A percentile compares a stretch with the other conserved stretches of the same genome.
phyloP scores from a whole-genome alignment of 2,888 invertebrate species.

The Cantharis lateralis region DNA sequence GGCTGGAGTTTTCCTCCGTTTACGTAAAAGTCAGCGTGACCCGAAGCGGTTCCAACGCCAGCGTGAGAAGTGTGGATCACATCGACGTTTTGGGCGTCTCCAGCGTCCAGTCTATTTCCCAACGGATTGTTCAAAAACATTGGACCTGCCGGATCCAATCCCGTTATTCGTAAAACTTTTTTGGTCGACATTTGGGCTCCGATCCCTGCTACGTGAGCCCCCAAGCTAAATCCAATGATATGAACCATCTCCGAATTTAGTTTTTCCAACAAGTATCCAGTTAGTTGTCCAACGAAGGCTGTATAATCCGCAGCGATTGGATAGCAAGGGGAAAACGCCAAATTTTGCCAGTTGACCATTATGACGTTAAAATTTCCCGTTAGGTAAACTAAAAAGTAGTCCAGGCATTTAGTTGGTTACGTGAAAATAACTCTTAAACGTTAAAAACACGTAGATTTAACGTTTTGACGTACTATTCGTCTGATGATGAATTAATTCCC shows the following conservation, averaged over 20 bases:
- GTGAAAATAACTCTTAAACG: too few species aligned
- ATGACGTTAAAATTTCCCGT: slow-evolving; percentile 13
- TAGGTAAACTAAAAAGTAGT: too few species aligned
- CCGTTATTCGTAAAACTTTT: slow-evolving; percentile 24
- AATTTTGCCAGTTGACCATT: slow-evolving; percentile 25
- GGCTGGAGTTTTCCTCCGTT: slow-evolving; percentile 25
- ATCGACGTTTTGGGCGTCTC: slow-evolving; percentile 23
- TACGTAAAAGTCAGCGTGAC: slow-evolving; percentile 27
- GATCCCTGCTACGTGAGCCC: slow-evolving; percentile 22
- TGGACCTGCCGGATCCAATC: slow-evolving; percentile 26
- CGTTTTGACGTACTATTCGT: too few species aligned
- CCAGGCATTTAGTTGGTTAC: too few species aligned
- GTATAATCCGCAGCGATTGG: slow-evolving; percentile 23
- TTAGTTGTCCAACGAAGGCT: slow-evolving; percentile 23
- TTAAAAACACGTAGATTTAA: too few species aligned
- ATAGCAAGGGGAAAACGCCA: slow-evolving; percentile 18
- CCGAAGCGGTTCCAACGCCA: background rate
- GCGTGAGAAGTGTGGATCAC: slow-evolving; percentile 23
- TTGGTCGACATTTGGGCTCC: slow-evolving; percentile 13
- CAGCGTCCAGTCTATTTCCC: slow-evolving; percentile 5
- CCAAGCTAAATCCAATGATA: slow-evolving; percentile 25
- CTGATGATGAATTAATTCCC: too few species aligned
- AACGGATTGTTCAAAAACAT: slow-evolving; percentile 11
- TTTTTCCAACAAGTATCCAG: slow-evolving; percentile 17
- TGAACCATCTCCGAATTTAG: slow-evolving; percentile 13